These are phyloP conservation scores for Argyrosomus regius DNA, from an alignment of 2,797 vertebrate species.

Conservation along the genomic window DNA sequence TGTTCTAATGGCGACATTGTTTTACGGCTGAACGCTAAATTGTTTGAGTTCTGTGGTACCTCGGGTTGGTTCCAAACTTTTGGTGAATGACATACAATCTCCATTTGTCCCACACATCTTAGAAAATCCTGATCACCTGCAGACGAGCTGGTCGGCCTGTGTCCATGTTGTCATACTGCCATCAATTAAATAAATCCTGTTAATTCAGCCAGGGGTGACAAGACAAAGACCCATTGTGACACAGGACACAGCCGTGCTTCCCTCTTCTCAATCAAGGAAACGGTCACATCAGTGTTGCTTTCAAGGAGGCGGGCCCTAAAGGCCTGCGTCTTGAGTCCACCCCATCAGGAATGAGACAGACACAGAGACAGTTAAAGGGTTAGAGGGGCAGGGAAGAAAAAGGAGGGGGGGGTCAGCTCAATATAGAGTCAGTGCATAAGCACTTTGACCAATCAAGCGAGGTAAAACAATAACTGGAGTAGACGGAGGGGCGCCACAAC, in stretches of 20 bases:
- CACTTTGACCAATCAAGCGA: constrained; percentile 66
- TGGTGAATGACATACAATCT: neutral
- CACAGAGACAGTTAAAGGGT: constrained; percentile 51
- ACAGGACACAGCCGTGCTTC: constrained; percentile 70
- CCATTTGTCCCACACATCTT: constrained; percentile 16
- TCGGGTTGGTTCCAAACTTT: neutral
- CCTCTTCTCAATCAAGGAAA: constrained; percentile 79
- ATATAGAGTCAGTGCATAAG: constrained; percentile 42
- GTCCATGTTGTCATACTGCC: constrained; percentile 59
- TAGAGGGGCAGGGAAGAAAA: constrained; percentile 31
- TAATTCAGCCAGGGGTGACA: constrained; percentile 80
- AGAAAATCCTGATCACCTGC: constrained; percentile 42
- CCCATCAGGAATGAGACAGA: constrained; percentile 57
- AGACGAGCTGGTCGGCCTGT: constrained; percentile 54
- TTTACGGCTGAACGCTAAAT: neutral
- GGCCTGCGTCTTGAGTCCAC: constrained; percentile 68
- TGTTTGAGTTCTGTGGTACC: neutral
- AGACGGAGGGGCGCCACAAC: constrained; percentile 37
- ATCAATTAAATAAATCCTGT: constrained; percentile 83
- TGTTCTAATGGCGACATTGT: neutral
- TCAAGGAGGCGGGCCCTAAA: constrained; percentile 74
- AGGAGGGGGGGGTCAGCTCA: constrained; percentile 12
- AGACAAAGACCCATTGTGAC: constrained; percentile 84
- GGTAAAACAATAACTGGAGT: constrained; percentile 60
- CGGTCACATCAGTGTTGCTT: constrained; percentile 75